Percentiles rank a stretch among this genome's conserved stretches.
Evolutionary conservation across 2,888 invertebrate genomes (phyloP).

Genomic region (Graphium colonna): DNA sequence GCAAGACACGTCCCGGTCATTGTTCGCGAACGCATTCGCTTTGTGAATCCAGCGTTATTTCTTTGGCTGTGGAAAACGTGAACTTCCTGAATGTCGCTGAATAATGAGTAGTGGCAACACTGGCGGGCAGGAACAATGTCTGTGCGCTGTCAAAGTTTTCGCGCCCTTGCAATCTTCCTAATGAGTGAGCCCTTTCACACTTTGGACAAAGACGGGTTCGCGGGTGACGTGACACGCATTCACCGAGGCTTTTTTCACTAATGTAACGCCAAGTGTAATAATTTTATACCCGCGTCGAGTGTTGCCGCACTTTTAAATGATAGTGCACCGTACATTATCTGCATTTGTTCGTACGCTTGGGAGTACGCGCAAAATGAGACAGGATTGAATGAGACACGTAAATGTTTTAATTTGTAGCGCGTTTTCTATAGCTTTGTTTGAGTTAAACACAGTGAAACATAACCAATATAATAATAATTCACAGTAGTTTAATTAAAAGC

Average conservation of each 20-base stretch:
- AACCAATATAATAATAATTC: too few relatives aligned
- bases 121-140: conserved; percentile 59
- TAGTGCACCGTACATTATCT: background rate
- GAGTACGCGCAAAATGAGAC: conserved; percentile 11
- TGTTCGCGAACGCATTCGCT: conserved; percentile 65
- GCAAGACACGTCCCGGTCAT: conserved; percentile 46
- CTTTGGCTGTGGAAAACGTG: conserved; percentile 53
- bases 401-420: too few relatives aligned
- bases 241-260: conserved; percentile 59
- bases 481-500: too few relatives aligned
- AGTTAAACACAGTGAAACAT: too few relatives aligned
- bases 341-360: conserved; percentile 1
- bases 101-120: conserved; percentile 51
- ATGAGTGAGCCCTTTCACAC: conserved; percentile 79
- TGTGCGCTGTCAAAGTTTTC: conserved; percentile 56
- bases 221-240: conserved; percentile 72
- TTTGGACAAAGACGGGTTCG: conserved; percentile 71
- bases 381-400: background rate
- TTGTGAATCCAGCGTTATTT: conserved; percentile 52
- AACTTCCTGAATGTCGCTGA: conserved; percentile 58
- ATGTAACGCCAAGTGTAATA: conserved; percentile 51
- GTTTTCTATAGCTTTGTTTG: too few relatives aligned
- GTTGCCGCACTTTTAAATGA: background rate
- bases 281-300: conserved; percentile 27
- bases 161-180: conserved; percentile 79